Percentiles rank a stretch among this genome's conserved stretches.
phyloP scores from a whole-genome alignment of 2,113 vertebrate species.

The rat (Rattus norvegicus) region GRCr8 NC_086020.1:26030001-26030500 shows the following conservation, averaged over 20 bases:
- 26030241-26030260: background rate
- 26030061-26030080: background rate
- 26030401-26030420: background rate
- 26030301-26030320: background rate
- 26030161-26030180: no score
- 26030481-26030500: no score
- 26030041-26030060: background rate
- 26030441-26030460: background rate
- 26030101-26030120: background rate
- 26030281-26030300: background rate
- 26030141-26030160: no score
- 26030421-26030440: background rate
- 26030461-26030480: background rate
- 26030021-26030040: background rate
- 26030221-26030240: background rate
- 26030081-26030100: background rate
- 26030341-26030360: conserved; percentile 14
- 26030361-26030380: conserved; percentile 2
- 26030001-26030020: background rate
- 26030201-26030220: background rate
- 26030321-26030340: background rate
- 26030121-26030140: no score
- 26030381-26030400: background rate
- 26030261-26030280: background rate
- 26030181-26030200: background rate